These are phyloP conservation scores for Papilio gigon DNA, from an alignment of 2,888 invertebrate genomes.

Conservation along the genomic window DNA sequence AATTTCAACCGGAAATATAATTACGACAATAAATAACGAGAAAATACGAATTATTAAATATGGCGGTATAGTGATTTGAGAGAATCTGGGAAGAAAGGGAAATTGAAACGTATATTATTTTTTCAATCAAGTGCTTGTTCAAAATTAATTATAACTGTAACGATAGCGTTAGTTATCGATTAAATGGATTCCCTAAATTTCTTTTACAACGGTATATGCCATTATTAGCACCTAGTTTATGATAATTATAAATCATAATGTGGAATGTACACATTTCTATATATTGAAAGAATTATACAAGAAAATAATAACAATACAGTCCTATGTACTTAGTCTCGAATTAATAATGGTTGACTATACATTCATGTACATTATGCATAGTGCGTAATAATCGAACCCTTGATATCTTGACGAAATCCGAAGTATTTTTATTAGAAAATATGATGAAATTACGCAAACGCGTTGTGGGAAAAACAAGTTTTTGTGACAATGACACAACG, in stretches of 20 bases:
- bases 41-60: conserved; percentile 3
- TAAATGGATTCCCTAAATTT: neutral
- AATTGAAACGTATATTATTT: neutral
- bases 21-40: neutral
- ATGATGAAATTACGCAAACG: conserved; percentile 40
- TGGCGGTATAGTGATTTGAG: neutral
- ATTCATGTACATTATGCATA: conserved; percentile 1
- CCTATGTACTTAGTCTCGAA: neutral
- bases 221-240: neutral
- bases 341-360: neutral
- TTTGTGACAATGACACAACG: conserved; percentile 50
- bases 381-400: neutral
- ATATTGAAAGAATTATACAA: neutral
- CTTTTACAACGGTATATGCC: neutral
- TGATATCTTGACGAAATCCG: neutral
- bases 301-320: neutral
- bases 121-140: neutral
- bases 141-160: neutral
- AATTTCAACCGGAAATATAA: neutral
- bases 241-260: neutral
- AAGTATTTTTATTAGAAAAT: neutral
- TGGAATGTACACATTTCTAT: neutral
- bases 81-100: neutral
- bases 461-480: conserved; percentile 52
- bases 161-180: neutral